phyloP scores from a whole-genome alignment of 2,888 invertebrate species.

The Thysanoteuthis rhombus region DNA sequence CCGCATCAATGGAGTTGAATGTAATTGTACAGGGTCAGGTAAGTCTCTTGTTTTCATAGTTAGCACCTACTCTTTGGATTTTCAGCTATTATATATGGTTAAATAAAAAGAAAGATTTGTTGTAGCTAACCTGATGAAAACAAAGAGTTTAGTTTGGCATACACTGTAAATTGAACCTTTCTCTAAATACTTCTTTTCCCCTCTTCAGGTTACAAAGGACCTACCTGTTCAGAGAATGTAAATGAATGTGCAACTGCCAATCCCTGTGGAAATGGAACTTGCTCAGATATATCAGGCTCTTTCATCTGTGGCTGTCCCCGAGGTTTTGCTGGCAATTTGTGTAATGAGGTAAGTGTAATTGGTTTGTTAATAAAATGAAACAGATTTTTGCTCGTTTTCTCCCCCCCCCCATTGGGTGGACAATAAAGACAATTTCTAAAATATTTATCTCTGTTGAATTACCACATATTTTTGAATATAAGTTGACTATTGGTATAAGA shows the following conservation, averaged over 20 bases:
- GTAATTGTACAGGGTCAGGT: conserved; percentile 59
- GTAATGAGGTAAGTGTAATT: conserved; percentile 63
- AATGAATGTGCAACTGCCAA: conserved; percentile 50
- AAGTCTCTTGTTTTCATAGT: conserved; percentile 31
- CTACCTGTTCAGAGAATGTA: conserved; percentile 51
- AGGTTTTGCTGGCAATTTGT: conserved; percentile 68
- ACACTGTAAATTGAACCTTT: no score
- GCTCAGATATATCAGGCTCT: conserved; percentile 76
- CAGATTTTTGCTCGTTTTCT: background rate
- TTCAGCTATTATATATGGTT: no score
- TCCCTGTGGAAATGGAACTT: conserved; percentile 82
- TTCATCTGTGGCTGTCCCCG: conserved; percentile 51
- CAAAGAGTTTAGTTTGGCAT: no score
- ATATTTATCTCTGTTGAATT: no score
- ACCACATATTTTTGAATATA: no score
- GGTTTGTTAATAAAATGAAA: background rate
- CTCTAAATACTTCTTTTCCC: background rate
- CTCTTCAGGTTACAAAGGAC: conserved; percentile 74
- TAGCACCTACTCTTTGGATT: no score
- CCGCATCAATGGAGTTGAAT: conserved; percentile 40
- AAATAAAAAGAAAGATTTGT: no score
- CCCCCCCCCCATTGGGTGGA: no score
- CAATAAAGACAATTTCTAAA: no score
- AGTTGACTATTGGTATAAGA: no score
- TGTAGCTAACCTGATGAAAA: no score